These are phyloP conservation scores for Azemiops feae DNA, from an alignment of 2,113 vertebrate species.

Conservation along the genomic window DNA sequence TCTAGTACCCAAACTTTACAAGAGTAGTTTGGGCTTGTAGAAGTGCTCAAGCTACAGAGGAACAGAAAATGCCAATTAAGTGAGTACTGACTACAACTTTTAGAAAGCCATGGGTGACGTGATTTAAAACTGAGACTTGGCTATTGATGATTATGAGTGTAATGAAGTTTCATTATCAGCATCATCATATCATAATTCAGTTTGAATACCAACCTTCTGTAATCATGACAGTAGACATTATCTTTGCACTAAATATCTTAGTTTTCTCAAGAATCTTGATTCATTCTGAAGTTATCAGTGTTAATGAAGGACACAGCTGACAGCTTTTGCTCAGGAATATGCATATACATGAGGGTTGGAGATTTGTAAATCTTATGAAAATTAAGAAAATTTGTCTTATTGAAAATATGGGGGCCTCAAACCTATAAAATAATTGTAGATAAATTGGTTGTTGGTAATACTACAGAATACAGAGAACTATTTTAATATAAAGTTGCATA, in stretches of 20 bases:
- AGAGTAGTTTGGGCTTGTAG: neutral
- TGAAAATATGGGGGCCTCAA: neutral
- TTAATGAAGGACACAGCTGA: neutral
- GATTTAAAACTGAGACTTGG: neutral
- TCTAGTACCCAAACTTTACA: neutral
- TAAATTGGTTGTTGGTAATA: neutral
- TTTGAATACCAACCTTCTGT: neutral
- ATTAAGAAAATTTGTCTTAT: neutral
- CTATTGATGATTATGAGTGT: neutral
- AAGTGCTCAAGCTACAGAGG: neutral
- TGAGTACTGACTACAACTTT: neutral
- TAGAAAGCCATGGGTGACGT: neutral
- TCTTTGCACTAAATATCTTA: neutral
- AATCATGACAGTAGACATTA: neutral
- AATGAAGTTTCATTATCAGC: neutral
- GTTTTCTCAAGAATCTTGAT: neutral
- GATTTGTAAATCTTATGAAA: neutral
- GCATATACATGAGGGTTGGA: neutral
- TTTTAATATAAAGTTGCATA: neutral
- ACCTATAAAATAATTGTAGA: neutral
- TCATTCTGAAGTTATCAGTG: neutral
- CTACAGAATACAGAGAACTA: neutral
- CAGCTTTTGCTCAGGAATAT: neutral
- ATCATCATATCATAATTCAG: neutral
- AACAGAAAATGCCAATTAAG: neutral